These are phyloP conservation scores for Quadroppia sp. DNA, from an alignment of 2,888 invertebrate genomes.

Conservation along the genomic window DNA sequence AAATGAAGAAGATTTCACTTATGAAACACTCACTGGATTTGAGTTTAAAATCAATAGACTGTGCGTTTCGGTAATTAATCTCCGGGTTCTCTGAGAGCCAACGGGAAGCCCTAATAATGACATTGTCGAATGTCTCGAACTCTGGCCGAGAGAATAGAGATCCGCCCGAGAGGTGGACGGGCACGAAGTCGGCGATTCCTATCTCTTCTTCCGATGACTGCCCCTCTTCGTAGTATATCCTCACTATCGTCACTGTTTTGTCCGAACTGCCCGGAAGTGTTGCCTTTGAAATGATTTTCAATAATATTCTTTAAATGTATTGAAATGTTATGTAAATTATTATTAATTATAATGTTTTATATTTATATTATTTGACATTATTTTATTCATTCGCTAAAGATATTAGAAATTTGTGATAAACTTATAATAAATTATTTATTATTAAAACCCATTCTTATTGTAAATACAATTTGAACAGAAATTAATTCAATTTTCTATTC, in stretches of 20 bases:
- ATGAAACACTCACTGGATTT: slow-evolving; percentile 40
- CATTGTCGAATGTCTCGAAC: slow-evolving; percentile 34
- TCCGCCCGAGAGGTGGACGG: slow-evolving; percentile 36
- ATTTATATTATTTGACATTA: too few species aligned
- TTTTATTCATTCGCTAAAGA: too few species aligned
- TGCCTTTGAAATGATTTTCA: too few species aligned
- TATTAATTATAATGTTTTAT: too few species aligned
- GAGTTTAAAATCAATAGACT: slow-evolving; percentile 39
- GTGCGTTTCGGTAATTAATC: slow-evolving; percentile 28
- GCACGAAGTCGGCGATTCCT: slow-evolving; percentile 40
- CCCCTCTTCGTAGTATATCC: slow-evolving; percentile 34
- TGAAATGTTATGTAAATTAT: too few species aligned
- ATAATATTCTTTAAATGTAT: too few species aligned
- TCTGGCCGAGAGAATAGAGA: slow-evolving; percentile 37
- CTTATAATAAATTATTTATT: too few species aligned
- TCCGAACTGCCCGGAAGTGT: slow-evolving; percentile 32
- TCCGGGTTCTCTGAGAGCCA: slow-evolving; percentile 39
- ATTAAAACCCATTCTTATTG: too few species aligned
- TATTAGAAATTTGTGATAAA: too few species aligned
- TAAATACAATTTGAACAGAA: too few species aligned
- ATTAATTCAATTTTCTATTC: too few species aligned
- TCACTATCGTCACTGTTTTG: slow-evolving; percentile 30
- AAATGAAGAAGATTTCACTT: neutral
- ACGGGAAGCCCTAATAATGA: slow-evolving; percentile 24
- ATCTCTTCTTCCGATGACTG: slow-evolving; percentile 26